These are phyloP conservation scores for Heliconius nattereri DNA, from an alignment of 1,140 invertebrate genomes.

Conservation along the genomic window DNA sequence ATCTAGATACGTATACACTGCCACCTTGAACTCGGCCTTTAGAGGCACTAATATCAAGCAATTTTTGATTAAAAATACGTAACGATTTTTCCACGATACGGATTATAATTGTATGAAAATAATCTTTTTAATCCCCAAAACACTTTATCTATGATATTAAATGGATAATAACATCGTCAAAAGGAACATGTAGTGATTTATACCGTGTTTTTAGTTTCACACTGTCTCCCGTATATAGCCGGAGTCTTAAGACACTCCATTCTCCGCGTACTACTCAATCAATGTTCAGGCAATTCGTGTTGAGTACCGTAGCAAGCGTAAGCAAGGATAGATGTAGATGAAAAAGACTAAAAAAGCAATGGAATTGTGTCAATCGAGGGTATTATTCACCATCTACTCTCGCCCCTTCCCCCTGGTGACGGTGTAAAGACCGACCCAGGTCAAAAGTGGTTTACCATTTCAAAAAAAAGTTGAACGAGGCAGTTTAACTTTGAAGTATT, in stretches of 20 bases:
- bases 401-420: no score
- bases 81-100: neutral
- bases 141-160: neutral
- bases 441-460: no score
- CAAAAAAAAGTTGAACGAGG: no score
- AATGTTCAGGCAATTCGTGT: no score
- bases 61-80: neutral
- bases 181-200: neutral
- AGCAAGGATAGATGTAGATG: no score
- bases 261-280: neutral
- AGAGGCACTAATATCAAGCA: neutral
- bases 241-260: neutral
- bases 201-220: neutral
- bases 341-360: no score
- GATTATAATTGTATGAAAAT: neutral
- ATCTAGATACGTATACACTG: neutral
- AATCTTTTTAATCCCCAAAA: neutral
- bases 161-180: conserved; percentile 5
- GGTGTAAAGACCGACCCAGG: no score
- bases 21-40: conserved; percentile 7
- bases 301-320: no score
- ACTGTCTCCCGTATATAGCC: neutral
- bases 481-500: no score
- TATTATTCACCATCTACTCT: no score
- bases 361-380: no score